Percentiles rank a stretch among this genome's conserved stretches.
Evolutionary conservation across 2,797 vertebrate species (phyloP).

Genomic region (Tiaroga cobitis): DNA sequence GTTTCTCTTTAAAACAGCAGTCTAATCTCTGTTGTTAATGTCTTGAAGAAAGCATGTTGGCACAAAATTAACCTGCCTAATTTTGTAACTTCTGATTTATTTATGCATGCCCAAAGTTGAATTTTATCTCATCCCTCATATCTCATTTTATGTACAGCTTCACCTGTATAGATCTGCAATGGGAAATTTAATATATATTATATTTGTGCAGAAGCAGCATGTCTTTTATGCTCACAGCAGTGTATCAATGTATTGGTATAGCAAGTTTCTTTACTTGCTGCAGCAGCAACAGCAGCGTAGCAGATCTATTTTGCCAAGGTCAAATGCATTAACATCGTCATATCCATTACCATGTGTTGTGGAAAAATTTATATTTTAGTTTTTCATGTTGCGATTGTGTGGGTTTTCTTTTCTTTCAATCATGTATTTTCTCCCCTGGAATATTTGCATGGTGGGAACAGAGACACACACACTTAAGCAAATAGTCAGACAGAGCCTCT

Average conservation of each 20-base stretch:
- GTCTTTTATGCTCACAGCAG: not conserved
- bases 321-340: not conserved
- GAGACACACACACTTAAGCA: too few species aligned
- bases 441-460: too few species aligned
- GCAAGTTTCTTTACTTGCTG: not conserved
- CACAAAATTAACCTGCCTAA: not conserved
- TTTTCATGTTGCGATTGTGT: too few species aligned
- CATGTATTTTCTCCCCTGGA: too few species aligned
- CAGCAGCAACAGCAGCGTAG: not conserved
- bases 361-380: too few species aligned
- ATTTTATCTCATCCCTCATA: not conserved
- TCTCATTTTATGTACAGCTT: not conserved
- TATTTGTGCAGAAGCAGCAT: not conserved
- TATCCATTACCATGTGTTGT: too few species aligned
- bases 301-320: not conserved
- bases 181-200: not conserved
- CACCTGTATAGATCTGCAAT: not conserved
- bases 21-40: not conserved
- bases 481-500: too few species aligned
- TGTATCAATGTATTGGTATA: not conserved
- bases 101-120: not conserved
- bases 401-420: too few species aligned
- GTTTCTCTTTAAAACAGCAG: not conserved
- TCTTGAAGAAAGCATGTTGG: not conserved
- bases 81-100: conserved; percentile 23